Evolutionary conservation across 2,888 invertebrate genomes (phyloP).

Genomic region (Idaea biselata): DNA sequence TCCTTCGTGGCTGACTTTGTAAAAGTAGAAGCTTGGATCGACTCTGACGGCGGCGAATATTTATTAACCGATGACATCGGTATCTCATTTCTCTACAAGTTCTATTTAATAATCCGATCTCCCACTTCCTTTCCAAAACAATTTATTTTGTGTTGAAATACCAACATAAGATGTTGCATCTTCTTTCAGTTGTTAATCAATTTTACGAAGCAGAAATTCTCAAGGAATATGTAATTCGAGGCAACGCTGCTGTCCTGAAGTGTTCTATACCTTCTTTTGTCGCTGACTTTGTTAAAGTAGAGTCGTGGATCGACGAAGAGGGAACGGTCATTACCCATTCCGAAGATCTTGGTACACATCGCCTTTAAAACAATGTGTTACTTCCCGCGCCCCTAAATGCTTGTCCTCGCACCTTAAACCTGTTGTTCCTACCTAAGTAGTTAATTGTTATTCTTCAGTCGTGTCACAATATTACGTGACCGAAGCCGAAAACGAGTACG

Average conservation of each 20-base stretch:
- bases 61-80: slow-evolving; percentile 87
- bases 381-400: slow-evolving; percentile 47
- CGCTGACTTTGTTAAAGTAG: slow-evolving; percentile 94
- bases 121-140: slow-evolving; percentile 18
- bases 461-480: slow-evolving; percentile 94
- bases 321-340: slow-evolving; percentile 85
- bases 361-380: slow-evolving; percentile 46
- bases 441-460: slow-evolving; percentile 83
- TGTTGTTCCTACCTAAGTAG: slow-evolving; percentile 47
- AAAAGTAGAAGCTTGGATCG: slow-evolving; percentile 90
- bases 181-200: slow-evolving; percentile 85
- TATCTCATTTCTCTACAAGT: slow-evolving; percentile 53
- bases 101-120: slow-evolving; percentile 22
- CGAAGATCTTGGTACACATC: slow-evolving; percentile 85
- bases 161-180: slow-evolving; percentile 17
- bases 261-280: slow-evolving; percentile 95
- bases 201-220: slow-evolving; percentile 94
- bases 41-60: slow-evolving; percentile 85
- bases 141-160: slow-evolving; percentile 14
- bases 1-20: slow-evolving; percentile 96
- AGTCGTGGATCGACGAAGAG: slow-evolving; percentile 87
- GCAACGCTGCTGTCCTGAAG: slow-evolving; percentile 92
- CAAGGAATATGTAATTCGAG: slow-evolving; percentile 93
- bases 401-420: slow-evolving; percentile 53
- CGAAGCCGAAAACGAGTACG: slow-evolving; percentile 96